phyloP scores from a whole-genome alignment of 2,888 invertebrate genomes.

The Morpho helenor region DNA sequence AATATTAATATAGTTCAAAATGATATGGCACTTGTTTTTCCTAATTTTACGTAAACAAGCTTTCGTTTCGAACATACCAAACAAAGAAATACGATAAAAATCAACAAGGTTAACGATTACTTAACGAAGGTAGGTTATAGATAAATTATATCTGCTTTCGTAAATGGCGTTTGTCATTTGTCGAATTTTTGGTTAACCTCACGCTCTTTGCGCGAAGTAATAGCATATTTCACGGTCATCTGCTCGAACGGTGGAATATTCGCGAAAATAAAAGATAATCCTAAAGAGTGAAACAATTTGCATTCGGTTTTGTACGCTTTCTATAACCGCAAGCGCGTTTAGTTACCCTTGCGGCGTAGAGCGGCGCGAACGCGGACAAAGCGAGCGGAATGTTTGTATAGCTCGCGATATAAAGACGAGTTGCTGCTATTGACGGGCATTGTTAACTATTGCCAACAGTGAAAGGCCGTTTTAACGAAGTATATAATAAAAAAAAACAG shows the following conservation, averaged over 20 bases:
- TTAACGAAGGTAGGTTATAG: neutral
- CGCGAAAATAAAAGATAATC: conserved; percentile 45
- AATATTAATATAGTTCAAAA: no score
- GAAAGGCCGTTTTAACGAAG: conserved; percentile 48
- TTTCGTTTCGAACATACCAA: no score
- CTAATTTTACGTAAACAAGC: no score
- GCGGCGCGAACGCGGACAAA: conserved; percentile 40
- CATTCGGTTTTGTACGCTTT: conserved; percentile 58
- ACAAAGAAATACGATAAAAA: neutral
- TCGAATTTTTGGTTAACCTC: conserved; percentile 7
- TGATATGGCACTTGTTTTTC: no score
- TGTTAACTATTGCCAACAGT: conserved; percentile 49
- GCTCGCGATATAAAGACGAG: conserved; percentile 42
- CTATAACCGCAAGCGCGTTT: conserved; percentile 43
- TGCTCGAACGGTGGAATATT: conserved; percentile 47
- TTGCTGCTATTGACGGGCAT: conserved; percentile 39
- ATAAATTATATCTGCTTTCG: neutral
- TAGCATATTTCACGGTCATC: conserved; percentile 59
- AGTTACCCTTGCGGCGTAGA: conserved; percentile 47
- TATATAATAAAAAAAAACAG: conserved; percentile 67
- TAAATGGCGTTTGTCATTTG: neutral
- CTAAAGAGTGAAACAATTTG: conserved; percentile 47
- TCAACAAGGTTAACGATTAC: neutral
- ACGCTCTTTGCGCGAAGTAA: conserved; percentile 41
- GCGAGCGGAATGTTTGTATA: no score